Percentiles rank a stretch among this genome's conserved stretches.
Evolutionary conservation across 2,113 vertebrate species (phyloP).

Genomic region (Terrapene triunguis): DNA sequence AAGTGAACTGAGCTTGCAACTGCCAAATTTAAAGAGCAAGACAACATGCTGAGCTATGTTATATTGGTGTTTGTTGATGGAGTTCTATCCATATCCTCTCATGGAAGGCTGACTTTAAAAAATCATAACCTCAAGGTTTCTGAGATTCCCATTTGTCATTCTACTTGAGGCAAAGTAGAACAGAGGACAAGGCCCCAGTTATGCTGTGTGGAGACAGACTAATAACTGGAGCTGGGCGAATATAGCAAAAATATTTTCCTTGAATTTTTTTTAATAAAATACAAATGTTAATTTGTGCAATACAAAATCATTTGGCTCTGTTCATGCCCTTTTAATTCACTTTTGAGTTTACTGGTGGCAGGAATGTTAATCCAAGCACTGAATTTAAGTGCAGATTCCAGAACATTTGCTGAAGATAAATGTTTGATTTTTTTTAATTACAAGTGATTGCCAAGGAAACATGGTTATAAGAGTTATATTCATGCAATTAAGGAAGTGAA

Average conservation of each 20-base stretch:
- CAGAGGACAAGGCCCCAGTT: not conserved
- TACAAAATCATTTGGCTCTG: not conserved
- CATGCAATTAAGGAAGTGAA: not conserved
- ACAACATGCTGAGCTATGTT: not conserved
- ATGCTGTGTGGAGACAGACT: not conserved
- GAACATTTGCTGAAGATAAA: not conserved
- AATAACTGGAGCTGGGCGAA: not conserved
- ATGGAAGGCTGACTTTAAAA: not conserved
- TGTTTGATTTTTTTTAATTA: not conserved
- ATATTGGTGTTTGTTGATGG: not conserved
- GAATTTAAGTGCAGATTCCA: not conserved
- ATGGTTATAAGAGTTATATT: not conserved
- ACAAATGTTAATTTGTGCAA: not conserved
- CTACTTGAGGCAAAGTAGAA: not conserved
- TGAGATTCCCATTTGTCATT: not conserved
- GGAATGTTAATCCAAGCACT: not conserved
- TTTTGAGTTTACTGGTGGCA: not conserved
- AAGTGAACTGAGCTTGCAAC: not conserved
- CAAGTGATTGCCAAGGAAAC: not conserved
- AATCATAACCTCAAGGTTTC: not conserved
- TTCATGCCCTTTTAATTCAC: not conserved
- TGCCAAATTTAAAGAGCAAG: not conserved
- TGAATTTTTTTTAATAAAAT: not conserved
- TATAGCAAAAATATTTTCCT: not conserved
- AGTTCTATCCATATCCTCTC: not conserved